These are phyloP conservation scores for Phoeniculus purpureus DNA, from an alignment of 2,797 vertebrate genomes.

Conservation along the genomic window DNA sequence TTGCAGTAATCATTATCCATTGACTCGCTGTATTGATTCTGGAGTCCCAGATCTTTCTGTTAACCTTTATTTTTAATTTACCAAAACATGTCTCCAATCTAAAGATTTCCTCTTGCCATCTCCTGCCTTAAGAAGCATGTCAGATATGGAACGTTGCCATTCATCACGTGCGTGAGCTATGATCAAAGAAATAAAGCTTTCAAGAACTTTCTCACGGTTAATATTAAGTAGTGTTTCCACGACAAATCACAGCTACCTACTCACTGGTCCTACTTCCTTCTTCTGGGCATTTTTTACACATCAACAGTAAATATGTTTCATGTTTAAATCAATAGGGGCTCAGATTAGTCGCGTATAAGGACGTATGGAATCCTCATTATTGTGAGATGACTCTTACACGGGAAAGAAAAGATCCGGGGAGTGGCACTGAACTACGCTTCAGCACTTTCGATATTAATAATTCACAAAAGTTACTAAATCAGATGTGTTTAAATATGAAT, in stretches of 20 bases:
- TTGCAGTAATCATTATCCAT: constrained; percentile 17
- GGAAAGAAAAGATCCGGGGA: constrained; percentile 24
- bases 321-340: constrained; percentile 8
- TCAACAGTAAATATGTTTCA: background rate
- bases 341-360: background rate
- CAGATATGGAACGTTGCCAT: background rate
- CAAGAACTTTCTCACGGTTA: background rate
- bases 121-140: background rate
- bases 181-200: background rate
- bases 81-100: background rate
- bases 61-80: constrained; percentile 52
- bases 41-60: constrained; percentile 29
- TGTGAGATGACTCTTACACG: constrained; percentile 29
- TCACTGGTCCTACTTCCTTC: background rate
- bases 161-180: background rate
- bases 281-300: constrained; percentile 2
- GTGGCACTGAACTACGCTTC: constrained; percentile 20
- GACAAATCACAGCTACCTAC: background rate
- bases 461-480: constrained; percentile 11
- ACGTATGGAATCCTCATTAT: constrained; percentile 25
- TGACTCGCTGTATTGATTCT: constrained; percentile 26
- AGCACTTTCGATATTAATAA: constrained; percentile 9
- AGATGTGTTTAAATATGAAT: constrained; percentile 1
- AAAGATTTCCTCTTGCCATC: constrained; percentile 30
- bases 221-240: constrained; percentile 18